phyloP scores from a whole-genome alignment of 2,797 vertebrate genomes.

The Discoglossus pictus region DNA sequence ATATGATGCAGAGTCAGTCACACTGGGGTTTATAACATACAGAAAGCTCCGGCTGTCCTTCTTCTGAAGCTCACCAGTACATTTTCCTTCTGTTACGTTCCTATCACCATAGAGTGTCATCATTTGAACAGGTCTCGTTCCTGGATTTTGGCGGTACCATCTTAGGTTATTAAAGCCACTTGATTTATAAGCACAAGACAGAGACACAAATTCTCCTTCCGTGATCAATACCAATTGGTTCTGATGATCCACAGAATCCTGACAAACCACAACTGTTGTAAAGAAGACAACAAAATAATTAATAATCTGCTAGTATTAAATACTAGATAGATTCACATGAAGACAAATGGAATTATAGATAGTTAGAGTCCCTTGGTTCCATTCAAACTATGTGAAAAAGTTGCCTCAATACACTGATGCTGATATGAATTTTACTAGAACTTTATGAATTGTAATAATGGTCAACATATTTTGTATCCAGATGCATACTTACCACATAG shows the following conservation, averaged over 20 bases:
- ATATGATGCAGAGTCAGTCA: neutral
- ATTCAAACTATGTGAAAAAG: no score
- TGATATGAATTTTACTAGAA: no score
- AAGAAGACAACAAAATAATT: no score
- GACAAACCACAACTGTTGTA: neutral
- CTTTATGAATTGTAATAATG: no score
- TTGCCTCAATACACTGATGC: no score
- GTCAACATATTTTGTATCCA: no score
- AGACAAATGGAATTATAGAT: no score
- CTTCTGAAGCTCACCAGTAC: slow-evolving; percentile 27
- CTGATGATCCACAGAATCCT: no score
- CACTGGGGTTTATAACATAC: neutral
- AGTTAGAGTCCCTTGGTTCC: no score
- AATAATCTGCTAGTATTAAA: no score
- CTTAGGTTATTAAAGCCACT: neutral
- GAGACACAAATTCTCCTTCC: neutral
- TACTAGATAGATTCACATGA: no score
- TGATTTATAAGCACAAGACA: neutral
- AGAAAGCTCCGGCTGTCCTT: slow-evolving; percentile 17
- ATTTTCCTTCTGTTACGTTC: slow-evolving; percentile 2
- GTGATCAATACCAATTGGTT: neutral
- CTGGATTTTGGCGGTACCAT: slow-evolving; percentile 10
- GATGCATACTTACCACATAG: no score
- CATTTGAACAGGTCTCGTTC: slow-evolving; percentile 18
- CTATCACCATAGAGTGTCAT: slow-evolving; percentile 19